These are phyloP conservation scores for Oryzias melastigma DNA, from an alignment of 2,113 vertebrate genomes.

Conservation along the genomic window DNA sequence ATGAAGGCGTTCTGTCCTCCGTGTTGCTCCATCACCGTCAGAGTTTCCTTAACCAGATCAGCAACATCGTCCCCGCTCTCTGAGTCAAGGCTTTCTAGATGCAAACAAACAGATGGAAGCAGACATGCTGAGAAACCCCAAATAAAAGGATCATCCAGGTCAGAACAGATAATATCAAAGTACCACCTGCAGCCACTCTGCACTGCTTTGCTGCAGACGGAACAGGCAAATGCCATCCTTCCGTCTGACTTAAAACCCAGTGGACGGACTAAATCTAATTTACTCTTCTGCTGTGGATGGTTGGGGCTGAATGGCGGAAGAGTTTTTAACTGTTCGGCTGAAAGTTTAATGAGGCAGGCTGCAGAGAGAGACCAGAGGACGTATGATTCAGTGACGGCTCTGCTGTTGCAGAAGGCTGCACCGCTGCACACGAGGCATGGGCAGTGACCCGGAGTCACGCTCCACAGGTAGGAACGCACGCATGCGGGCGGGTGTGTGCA, in stretches of 20 bases:
- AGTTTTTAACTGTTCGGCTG: slow-evolving; percentile 51
- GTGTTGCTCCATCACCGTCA: slow-evolving; percentile 87
- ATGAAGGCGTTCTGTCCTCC: slow-evolving; percentile 79
- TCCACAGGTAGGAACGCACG: slow-evolving; percentile 21
- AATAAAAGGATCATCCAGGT: background rate
- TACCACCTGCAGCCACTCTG: slow-evolving; percentile 42
- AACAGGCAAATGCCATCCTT: slow-evolving; percentile 45
- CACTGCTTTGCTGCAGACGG: slow-evolving; percentile 14
- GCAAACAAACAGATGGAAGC: slow-evolving; percentile 20
- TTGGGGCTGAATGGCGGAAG: slow-evolving; percentile 30
- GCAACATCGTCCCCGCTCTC: slow-evolving; percentile 88
- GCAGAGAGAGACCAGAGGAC: slow-evolving; percentile 35
- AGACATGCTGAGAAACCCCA: slow-evolving; percentile 6
- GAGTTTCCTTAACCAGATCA: slow-evolving; percentile 90
- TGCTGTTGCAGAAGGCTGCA: slow-evolving; percentile 31
- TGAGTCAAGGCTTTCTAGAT: slow-evolving; percentile 86
- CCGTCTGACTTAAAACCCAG: slow-evolving; percentile 57
- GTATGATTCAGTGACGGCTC: slow-evolving; percentile 18
- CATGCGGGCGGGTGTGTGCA: background rate
- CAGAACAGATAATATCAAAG: slow-evolving; percentile 16
- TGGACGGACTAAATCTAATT: slow-evolving; percentile 48
- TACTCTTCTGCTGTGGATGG: slow-evolving; percentile 28
- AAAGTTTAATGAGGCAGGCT: slow-evolving; percentile 62
- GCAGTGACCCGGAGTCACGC: slow-evolving; percentile 41
- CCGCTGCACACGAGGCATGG: slow-evolving; percentile 31